phyloP scores from a whole-genome alignment of 2,888 invertebrate species.

The Ormyrus nitidulus region DNA sequence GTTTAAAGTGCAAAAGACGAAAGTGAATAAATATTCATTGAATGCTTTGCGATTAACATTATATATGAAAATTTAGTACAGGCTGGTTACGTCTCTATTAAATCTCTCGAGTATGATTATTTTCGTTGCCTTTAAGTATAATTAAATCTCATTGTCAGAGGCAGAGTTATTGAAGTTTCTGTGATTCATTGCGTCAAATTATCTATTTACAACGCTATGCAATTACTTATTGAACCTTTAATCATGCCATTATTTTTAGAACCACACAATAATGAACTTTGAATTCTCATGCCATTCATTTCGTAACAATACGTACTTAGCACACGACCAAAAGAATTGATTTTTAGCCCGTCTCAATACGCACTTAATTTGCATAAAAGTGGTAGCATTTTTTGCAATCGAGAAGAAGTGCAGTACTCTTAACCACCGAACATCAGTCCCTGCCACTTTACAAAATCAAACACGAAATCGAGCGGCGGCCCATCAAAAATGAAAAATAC shows the following conservation, averaged over 20 bases:
- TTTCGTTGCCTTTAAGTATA: too few relatives aligned
- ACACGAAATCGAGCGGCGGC: slow-evolving; percentile 12
- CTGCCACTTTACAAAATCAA: slow-evolving; percentile 12
- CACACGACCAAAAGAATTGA: too few relatives aligned
- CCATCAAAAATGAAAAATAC: slow-evolving; percentile 26
- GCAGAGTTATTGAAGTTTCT: background rate
- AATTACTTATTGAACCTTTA: slow-evolving; percentile 26
- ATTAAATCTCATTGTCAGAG: background rate
- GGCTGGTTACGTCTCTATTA: too few relatives aligned
- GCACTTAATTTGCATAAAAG: too few relatives aligned
- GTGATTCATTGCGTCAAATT: slow-evolving; percentile 26
- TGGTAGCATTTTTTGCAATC: too few relatives aligned
- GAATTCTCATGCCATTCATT: too few relatives aligned
- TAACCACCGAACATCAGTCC: background rate
- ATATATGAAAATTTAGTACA: too few relatives aligned
- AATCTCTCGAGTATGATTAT: too few relatives aligned
- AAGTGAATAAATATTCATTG: background rate
- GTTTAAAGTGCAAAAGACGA: background rate
- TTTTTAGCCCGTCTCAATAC: too few relatives aligned
- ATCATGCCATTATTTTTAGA: slow-evolving; percentile 27
- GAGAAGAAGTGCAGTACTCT: too few relatives aligned
- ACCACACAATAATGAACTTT: slow-evolving; percentile 16
- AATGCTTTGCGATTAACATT: too few relatives aligned
- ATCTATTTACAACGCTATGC: slow-evolving; percentile 10
- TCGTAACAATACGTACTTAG: too few relatives aligned